phyloP scores from a whole-genome alignment of 2,113 vertebrate species.

The Pollimyrus isidori region DNA sequence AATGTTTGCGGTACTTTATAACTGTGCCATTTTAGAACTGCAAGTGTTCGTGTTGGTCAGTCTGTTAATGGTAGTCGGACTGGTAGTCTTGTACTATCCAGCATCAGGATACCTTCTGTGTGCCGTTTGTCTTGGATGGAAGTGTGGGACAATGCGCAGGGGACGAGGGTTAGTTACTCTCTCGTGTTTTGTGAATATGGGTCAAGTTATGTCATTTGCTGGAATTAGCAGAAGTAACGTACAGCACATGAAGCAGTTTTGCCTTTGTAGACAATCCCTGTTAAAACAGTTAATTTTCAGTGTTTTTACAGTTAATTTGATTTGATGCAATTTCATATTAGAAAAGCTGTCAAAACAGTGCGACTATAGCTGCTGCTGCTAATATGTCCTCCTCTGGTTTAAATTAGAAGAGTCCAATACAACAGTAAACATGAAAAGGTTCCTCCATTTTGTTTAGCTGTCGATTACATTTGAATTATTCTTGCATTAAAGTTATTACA shows the following conservation, averaged over 20 bases:
- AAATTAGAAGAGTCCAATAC: slow-evolving; percentile 2
- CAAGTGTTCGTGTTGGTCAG: not conserved
- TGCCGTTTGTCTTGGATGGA: not conserved
- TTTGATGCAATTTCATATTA: not conserved
- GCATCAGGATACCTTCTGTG: not conserved
- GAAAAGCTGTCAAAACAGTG: not conserved
- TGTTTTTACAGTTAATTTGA: not conserved
- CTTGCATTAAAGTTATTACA: not conserved
- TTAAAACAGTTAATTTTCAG: not conserved
- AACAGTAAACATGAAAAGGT: not conserved
- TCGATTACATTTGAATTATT: slow-evolving; percentile 3
- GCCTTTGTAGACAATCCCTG: not conserved
- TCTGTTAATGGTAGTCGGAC: not conserved
- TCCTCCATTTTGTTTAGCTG: slow-evolving; percentile 2
- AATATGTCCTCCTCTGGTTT: not conserved
- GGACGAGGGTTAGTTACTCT: not conserved
- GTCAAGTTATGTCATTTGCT: not conserved
- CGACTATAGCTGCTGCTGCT: not conserved
- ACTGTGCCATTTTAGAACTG: not conserved
- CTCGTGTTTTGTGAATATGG: not conserved
- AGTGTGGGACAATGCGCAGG: too few relatives aligned
- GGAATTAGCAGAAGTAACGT: not conserved
- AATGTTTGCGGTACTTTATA: not conserved
- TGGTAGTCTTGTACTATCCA: not conserved
- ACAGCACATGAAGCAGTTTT: not conserved